A percentile compares a stretch with the other conserved stretches of the same genome.
phyloP scores from a whole-genome alignment of 2,113 vertebrate genomes.

The Seriola aureovittata region DNA sequence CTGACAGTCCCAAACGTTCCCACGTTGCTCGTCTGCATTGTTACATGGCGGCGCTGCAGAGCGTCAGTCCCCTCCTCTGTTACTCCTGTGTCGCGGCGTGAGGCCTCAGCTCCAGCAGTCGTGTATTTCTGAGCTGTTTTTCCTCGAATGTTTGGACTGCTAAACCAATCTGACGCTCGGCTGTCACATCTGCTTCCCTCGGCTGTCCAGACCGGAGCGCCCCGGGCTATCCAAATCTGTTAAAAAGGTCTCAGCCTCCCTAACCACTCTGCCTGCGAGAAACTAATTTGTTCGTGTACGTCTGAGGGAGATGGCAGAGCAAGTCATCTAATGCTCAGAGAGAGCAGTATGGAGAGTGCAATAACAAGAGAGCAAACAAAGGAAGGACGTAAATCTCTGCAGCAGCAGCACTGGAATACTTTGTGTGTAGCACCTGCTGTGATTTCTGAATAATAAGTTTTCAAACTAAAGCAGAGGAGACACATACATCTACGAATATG shows the following conservation, averaged over 20 bases:
- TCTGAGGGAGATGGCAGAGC: conserved; percentile 11
- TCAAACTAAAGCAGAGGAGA: not conserved
- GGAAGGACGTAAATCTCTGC: not conserved
- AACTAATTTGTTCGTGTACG: conserved; percentile 13
- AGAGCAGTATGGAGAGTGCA: not conserved
- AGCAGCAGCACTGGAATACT: not conserved
- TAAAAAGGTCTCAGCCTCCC: conserved; percentile 56
- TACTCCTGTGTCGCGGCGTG: not conserved
- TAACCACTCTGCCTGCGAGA: conserved; percentile 37
- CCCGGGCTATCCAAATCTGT: conserved; percentile 35
- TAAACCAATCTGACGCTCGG: conserved; percentile 53
- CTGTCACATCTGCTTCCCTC: conserved; percentile 66
- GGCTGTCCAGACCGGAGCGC: conserved; percentile 31
- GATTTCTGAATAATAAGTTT: not conserved
- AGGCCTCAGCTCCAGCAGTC: conserved; percentile 10
- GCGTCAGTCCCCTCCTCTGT: not conserved
- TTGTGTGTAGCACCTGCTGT: not conserved
- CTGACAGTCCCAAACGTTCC: not conserved
- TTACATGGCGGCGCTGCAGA: not conserved
- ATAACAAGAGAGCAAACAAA: not conserved
- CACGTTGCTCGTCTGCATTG: not conserved
- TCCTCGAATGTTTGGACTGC: conserved; percentile 10
- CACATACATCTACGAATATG: not conserved
- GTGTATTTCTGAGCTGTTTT: conserved; percentile 35
- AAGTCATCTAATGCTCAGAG: conserved; percentile 29